Conservation (phyloP, 2,888 invertebrate species). For the Liopterus haemorrhoidalis region DNA sequence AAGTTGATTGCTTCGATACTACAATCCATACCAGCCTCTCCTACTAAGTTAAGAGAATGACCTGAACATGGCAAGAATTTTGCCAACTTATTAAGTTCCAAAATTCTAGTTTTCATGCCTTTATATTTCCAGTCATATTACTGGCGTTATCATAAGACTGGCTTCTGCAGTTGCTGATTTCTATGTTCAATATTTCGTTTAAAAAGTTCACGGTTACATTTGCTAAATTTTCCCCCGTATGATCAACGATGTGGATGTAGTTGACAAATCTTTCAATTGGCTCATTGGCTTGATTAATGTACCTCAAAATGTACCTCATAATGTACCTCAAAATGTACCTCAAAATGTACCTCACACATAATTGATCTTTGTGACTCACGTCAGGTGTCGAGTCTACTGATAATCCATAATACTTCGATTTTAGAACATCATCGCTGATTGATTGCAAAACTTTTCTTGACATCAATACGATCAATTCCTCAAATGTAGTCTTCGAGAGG, state of each 20-base stretch:
- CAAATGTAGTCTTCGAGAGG: conserved; percentile 30
- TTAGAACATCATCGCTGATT: not conserved
- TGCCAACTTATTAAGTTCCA: conserved; percentile 30
- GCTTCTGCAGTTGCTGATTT: conserved; percentile 30
- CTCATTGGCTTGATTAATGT: conserved; percentile 22
- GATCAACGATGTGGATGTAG: conserved; percentile 31
- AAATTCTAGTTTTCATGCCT: conserved; percentile 33
- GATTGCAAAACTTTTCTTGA: not conserved
- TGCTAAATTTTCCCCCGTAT: conserved; percentile 33
- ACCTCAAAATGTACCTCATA: too few relatives aligned
- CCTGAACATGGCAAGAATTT: conserved; percentile 33
- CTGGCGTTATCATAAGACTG: conserved; percentile 36
- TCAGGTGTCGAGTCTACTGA: conserved; percentile 34
- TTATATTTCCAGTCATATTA: conserved; percentile 35
- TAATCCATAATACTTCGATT: conserved; percentile 19
- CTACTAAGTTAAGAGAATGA: conserved; percentile 35
- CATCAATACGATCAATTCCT: conserved; percentile 28
- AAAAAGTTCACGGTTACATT: not conserved
- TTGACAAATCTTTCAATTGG: conserved; percentile 35
- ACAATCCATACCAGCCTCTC: conserved; percentile 26
- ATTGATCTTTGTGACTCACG: conserved; percentile 34
- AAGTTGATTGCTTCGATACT: conserved; percentile 28
- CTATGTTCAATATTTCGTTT: conserved; percentile 21
- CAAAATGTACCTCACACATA: too few relatives aligned
- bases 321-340: too few relatives aligned